Evolutionary conservation across 2,888 invertebrate genomes (phyloP).

Genomic region (Rhodophaea formosa): DNA sequence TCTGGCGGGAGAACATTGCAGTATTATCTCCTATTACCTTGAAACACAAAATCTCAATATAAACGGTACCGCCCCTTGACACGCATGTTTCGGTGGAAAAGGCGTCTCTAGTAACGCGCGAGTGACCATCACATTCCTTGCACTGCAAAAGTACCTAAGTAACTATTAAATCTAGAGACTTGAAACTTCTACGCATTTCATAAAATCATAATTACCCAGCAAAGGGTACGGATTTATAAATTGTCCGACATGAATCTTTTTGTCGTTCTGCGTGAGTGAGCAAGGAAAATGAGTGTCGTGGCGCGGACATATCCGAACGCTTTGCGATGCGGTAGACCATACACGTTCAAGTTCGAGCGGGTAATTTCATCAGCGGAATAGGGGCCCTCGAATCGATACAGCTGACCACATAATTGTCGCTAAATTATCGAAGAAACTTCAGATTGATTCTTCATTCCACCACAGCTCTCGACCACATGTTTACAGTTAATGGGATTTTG

Average conservation of each 20-base stretch:
- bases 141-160: no score
- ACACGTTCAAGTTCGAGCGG: slow-evolving; percentile 61
- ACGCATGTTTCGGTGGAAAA: no score
- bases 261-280: slow-evolving; percentile 64
- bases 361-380: slow-evolving; percentile 63
- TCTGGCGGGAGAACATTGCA: no score
- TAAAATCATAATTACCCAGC: slow-evolving; percentile 68
- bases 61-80: no score
- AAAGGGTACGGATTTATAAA: slow-evolving; percentile 50
- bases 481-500: slow-evolving; percentile 15
- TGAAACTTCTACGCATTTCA: slow-evolving; percentile 37
- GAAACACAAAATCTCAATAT: no score
- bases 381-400: slow-evolving; percentile 47
- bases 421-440: slow-evolving; percentile 16
- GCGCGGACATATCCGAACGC: slow-evolving; percentile 55
- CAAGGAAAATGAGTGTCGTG: slow-evolving; percentile 58
- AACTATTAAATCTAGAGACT: no score
- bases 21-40: no score
- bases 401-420: slow-evolving; percentile 29
- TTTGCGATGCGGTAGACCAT: slow-evolving; percentile 67
- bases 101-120: no score
- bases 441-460: slow-evolving; percentile 17
- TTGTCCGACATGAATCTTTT: slow-evolving; percentile 34
- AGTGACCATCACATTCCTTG: no score
- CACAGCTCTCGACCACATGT: slow-evolving; percentile 5